Conservation (phyloP, 2,888 invertebrate species). For the Heteromurus nitidus region DNA sequence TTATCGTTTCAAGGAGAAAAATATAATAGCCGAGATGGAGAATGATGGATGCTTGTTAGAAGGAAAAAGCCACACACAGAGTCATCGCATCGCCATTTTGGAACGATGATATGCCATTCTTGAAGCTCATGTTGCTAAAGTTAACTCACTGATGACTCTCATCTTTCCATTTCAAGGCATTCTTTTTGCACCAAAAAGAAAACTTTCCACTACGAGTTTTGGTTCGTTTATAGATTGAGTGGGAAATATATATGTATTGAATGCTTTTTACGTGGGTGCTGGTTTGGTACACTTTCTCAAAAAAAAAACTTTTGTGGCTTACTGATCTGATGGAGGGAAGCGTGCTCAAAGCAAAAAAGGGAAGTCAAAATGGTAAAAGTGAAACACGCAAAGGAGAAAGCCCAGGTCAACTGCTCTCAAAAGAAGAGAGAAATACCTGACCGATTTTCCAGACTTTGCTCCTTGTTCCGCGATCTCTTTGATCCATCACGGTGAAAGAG, state of each 20-base stretch:
- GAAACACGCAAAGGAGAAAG: background rate
- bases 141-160: conserved; percentile 27
- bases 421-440: conserved; percentile 43
- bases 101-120: conserved; percentile 30
- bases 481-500: conserved; percentile 41
- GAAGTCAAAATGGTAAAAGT: conserved; percentile 12
- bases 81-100: conserved; percentile 45
- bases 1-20: too few species aligned
- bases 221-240: too few species aligned
- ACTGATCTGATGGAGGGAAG: conserved; percentile 2
- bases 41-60: too few species aligned
- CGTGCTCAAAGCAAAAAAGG: background rate
- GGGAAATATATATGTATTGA: too few species aligned
- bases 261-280: too few species aligned
- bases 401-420: conserved; percentile 18
- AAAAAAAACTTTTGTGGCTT: conserved; percentile 12
- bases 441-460: conserved; percentile 12
- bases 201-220: conserved; percentile 20
- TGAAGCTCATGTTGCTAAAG: conserved; percentile 18
- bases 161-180: background rate
- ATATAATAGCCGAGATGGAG: background rate
- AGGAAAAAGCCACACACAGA: conserved; percentile 28
- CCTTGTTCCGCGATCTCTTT: conserved; percentile 22
- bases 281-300: background rate
- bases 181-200: conserved; percentile 15